Percentiles rank a stretch among this genome's conserved stretches.
phyloP scores from a whole-genome alignment of 2,113 vertebrate species.

The Petroica traversi region DNA sequence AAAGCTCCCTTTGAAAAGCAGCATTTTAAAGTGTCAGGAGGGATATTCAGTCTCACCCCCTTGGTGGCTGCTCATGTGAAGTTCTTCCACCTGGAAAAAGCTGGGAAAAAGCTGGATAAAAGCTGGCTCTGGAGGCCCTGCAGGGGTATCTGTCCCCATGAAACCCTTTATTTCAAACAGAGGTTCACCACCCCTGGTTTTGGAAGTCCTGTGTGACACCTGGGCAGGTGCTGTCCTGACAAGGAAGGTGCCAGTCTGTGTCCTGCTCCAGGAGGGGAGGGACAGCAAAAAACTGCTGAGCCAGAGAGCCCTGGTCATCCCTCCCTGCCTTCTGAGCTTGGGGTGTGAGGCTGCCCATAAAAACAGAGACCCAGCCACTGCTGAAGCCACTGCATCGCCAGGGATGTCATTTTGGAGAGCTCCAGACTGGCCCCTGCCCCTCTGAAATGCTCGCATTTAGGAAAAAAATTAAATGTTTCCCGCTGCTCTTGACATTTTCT shows the following conservation, averaged over 20 bases:
- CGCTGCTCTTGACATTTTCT: background rate
- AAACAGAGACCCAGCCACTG: rapidly evolving
- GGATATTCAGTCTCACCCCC: background rate
- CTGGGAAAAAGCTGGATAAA: no score
- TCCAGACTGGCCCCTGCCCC: background rate
- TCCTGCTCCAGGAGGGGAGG: background rate
- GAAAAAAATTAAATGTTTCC: background rate
- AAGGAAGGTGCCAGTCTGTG: rapidly evolving
- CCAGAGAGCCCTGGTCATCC: background rate
- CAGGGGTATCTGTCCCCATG: rapidly evolving
- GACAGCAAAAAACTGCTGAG: background rate
- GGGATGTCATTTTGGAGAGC: background rate
- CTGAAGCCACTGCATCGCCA: background rate
- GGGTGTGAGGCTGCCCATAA: rapidly evolving
- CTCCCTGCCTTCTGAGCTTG: background rate
- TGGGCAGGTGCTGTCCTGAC: background rate
- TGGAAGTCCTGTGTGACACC: rapidly evolving
- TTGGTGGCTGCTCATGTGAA: rapidly evolving
- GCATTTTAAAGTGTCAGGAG: background rate
- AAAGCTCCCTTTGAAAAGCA: background rate
- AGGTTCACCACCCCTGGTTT: background rate
- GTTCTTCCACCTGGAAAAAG: background rate
- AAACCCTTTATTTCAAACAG: rapidly evolving
- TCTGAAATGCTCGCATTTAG: background rate
- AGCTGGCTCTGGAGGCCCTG: rapidly evolving